phyloP scores from a whole-genome alignment of 2,797 vertebrate species.

The Valencia hispanica region DNA sequence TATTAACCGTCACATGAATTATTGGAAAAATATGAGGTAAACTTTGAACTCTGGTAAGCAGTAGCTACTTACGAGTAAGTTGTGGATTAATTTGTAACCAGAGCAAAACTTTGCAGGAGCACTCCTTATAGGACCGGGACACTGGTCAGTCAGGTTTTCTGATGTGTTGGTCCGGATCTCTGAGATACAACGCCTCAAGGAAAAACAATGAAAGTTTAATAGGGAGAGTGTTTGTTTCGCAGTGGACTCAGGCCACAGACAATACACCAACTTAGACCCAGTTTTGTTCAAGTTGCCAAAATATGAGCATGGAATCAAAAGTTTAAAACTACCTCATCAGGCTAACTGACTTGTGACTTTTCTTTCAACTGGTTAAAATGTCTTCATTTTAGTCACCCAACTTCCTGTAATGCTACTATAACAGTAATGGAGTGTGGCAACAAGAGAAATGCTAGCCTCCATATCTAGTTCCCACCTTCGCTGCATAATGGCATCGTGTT shows the following conservation, averaged over 20 bases:
- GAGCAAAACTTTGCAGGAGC: conserved; percentile 53
- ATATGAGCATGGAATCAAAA: neutral
- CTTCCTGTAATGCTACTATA: neutral
- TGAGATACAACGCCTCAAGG: conserved; percentile 4
- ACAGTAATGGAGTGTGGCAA: neutral
- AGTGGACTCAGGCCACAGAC: neutral
- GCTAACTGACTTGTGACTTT: neutral
- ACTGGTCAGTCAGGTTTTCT: conserved; percentile 3
- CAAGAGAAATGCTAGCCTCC: conserved; percentile 25
- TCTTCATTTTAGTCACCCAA: neutral
- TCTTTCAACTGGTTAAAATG: too few relatives aligned
- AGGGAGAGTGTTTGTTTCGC: conserved; percentile 44
- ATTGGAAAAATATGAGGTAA: conserved; percentile 61
- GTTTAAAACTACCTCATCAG: neutral
- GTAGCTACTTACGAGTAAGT: conserved; percentile 52
- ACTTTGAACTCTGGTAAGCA: conserved; percentile 68
- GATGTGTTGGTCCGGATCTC: conserved; percentile 2
- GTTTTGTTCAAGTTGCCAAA: neutral
- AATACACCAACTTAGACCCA: neutral
- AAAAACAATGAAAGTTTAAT: conserved; percentile 66
- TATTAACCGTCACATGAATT: conserved; percentile 76
- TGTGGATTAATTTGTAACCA: conserved; percentile 77
- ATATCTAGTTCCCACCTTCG: conserved; percentile 43
- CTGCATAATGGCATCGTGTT: conserved; percentile 32
- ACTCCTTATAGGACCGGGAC: conserved; percentile 17